phyloP scores from a whole-genome alignment of 2,888 invertebrate species.

The Drosophila eohydei region DNA sequence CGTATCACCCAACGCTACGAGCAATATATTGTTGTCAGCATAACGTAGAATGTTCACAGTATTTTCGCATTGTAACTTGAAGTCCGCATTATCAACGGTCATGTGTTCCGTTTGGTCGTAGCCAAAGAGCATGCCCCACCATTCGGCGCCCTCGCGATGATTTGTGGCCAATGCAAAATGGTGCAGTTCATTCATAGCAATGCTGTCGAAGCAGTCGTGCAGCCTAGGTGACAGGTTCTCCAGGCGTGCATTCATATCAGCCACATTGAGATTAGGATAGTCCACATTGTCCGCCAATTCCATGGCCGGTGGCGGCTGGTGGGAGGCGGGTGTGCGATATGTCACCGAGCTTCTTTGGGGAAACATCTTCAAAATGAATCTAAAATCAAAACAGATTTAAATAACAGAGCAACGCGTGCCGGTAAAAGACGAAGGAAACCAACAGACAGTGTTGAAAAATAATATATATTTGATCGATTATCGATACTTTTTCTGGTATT shows the following conservation, averaged over 20 bases:
- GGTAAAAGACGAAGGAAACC: slow-evolving; percentile 2
- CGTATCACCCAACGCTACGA: slow-evolving; percentile 78
- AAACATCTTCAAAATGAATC: slow-evolving; percentile 64
- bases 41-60: slow-evolving; percentile 81
- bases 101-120: slow-evolving; percentile 68
- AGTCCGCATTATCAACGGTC: slow-evolving; percentile 66
- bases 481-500: neutral
- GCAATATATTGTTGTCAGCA: slow-evolving; percentile 76
- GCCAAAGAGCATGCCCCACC: slow-evolving; percentile 83
- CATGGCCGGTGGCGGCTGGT: slow-evolving; percentile 79
- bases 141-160: slow-evolving; percentile 78
- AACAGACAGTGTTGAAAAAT: neutral
- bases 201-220: slow-evolving; percentile 81
- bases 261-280: slow-evolving; percentile 84
- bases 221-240: slow-evolving; percentile 77
- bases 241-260: slow-evolving; percentile 81
- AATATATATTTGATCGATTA: neutral
- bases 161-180: slow-evolving; percentile 80
- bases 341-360: slow-evolving; percentile 71
- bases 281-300: slow-evolving; percentile 75
- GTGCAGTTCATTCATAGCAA: slow-evolving; percentile 70
- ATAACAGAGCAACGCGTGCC: slow-evolving; percentile 21
- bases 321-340: slow-evolving; percentile 74
- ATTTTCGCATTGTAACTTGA: slow-evolving; percentile 73
- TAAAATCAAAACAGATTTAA: neutral